Base-by-base conservation (phyloP, 2,888 invertebrate species). In the Pheosia tremula region DNA sequence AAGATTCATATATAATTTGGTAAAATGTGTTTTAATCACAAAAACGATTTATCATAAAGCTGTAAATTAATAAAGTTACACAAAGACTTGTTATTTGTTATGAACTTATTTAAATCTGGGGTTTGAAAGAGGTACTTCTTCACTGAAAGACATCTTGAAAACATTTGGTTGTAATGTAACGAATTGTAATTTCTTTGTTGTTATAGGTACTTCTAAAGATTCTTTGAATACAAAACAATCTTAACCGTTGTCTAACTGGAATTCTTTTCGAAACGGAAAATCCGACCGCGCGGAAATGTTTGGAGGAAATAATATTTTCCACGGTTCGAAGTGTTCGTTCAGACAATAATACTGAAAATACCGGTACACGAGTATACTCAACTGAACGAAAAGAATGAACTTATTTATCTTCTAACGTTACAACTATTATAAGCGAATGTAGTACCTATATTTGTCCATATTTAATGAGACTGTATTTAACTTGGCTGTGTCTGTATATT, bases 221-320 rank as follows among this genome's bases (percentile, higher is more conserved):
- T 65, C 62, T 64, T 69, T 61, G 63, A 63, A 66, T 64, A 75
- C 71, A 68, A 65, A 67, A 67, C 65, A 71, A 76, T 74, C 60
- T 73, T 71, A 62, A 58, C 56, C n/a, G 47, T 73, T 64, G 45
- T 52, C 36, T 61, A 54, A 64, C 64, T 59, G 58, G 58, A 64
- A 76, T 73, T 67, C 57, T 66, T 68, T 75, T 66, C 41, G 57
- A 67, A 50, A 65, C 56, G 66, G 66, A 73, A 71, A 64, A 67
- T 60, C 59, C 63, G 66, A 59, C 74, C 63, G 59, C 61, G 71
- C 68, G 66, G 63, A 71, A 76, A 74, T 71, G 60, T 76, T 71
- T 60, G 54, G 53, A 59, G n/a, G 61, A 62, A 61, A 55, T 60
- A 64, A 76, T 66, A 62, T 76, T 68, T 64, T 64, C 53, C 61